Conservation (phyloP, 1,140 invertebrate species). For the Eciton burchellii region DNA sequence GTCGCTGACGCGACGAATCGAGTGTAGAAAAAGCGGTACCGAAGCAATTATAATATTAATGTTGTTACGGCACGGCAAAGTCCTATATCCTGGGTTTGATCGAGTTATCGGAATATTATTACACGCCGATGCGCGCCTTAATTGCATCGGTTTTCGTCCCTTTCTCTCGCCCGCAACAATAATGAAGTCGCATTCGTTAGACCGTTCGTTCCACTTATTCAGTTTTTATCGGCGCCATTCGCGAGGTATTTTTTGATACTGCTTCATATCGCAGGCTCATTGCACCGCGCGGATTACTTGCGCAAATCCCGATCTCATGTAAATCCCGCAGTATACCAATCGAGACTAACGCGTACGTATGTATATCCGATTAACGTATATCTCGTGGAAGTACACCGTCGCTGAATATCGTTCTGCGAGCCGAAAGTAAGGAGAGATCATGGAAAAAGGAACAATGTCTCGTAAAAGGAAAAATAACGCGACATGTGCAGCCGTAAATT, state of each 20-base stretch:
- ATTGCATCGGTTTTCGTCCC: background rate
- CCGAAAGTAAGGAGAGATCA: no score
- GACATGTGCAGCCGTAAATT: no score
- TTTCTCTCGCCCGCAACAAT: background rate
- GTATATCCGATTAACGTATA: background rate
- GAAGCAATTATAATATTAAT: background rate
- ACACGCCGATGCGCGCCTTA: background rate
- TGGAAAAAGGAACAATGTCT: no score
- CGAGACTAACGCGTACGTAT: background rate
- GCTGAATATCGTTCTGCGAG: background rate
- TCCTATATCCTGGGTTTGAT: conserved; percentile 2
- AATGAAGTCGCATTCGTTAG: background rate
- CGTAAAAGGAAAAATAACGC: no score
- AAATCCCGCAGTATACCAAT: background rate
- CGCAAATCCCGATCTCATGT: no score
- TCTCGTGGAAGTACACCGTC: background rate
- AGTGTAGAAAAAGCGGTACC: background rate
- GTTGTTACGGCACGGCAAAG: background rate
- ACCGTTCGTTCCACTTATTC: background rate
- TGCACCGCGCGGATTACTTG: background rate
- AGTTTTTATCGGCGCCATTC: background rate
- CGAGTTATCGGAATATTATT: conserved; percentile 18
- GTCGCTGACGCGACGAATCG: background rate
- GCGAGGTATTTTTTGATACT: conserved; percentile 8
- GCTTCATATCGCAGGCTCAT: background rate